phyloP scores from a whole-genome alignment of 2,888 invertebrate species.

The Schrankia costaestrigalis region DNA sequence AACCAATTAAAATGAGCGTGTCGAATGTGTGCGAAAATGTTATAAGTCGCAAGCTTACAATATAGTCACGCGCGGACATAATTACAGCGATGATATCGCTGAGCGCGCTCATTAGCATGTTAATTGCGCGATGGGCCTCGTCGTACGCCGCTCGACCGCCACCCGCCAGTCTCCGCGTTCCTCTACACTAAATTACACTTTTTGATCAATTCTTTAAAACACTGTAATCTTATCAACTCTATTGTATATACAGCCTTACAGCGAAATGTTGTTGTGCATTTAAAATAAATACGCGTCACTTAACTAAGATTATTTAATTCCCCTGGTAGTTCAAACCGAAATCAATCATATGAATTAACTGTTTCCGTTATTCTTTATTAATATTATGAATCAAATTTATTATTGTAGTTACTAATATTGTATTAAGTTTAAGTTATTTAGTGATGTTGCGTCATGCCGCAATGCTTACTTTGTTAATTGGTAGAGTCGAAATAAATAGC shows the following conservation, averaged over 20 bases:
- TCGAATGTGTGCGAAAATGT: conserved; percentile 44
- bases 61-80: conserved; percentile 68
- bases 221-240: conserved; percentile 9
- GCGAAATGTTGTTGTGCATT: no score
- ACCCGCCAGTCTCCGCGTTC: conserved; percentile 26
- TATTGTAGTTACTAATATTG: conserved; percentile 12
- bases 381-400: conserved; percentile 8
- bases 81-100: conserved; percentile 75
- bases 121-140: conserved; percentile 67
- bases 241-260: conserved; percentile 3
- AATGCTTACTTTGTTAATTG: conserved; percentile 60
- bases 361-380: conserved; percentile 10
- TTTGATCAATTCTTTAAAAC: conserved; percentile 37
- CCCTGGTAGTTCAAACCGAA: conserved; percentile 7
- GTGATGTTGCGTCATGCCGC: conserved; percentile 51
- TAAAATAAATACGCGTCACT: no score
- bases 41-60: conserved; percentile 62
- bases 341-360: conserved; percentile 11
- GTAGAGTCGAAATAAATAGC: conserved; percentile 57
- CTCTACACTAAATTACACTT: conserved; percentile 43
- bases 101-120: conserved; percentile 73
- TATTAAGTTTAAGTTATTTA: conserved; percentile 19
- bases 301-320: neutral
- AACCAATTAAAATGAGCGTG: conserved; percentile 49
- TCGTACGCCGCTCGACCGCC: conserved; percentile 31